phyloP scores from a whole-genome alignment of 1,140 invertebrate species.

The Diabrotica virgifera region DNA sequence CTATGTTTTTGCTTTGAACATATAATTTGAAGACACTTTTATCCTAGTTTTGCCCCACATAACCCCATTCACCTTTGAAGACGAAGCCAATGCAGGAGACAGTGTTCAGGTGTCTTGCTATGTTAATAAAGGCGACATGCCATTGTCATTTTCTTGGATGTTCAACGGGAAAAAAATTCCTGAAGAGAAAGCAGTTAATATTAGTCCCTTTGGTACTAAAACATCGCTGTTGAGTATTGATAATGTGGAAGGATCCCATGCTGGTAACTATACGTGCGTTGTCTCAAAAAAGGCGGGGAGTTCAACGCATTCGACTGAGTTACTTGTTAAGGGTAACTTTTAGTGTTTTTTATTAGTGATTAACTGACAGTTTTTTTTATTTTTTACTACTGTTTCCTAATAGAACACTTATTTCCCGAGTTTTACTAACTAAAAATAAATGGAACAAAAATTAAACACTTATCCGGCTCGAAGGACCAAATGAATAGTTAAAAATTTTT shows the following conservation, averaged over 20 bases:
- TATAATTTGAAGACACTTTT: neutral
- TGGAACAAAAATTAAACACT: too few species aligned
- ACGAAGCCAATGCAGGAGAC: constrained; percentile 50
- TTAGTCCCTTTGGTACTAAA: constrained; percentile 61
- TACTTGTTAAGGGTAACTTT: constrained; percentile 68
- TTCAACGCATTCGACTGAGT: constrained; percentile 61
- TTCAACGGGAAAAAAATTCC: constrained; percentile 47
- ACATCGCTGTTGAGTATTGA: constrained; percentile 74
- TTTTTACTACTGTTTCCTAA: too few species aligned
- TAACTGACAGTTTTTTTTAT: too few species aligned
- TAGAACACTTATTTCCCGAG: too few species aligned
- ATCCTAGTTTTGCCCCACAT: constrained; percentile 56
- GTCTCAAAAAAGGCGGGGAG: constrained; percentile 68
- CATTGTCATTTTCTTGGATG: constrained; percentile 48
- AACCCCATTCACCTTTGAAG: constrained; percentile 64
- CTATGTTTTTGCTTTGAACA: too few species aligned
- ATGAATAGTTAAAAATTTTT: too few species aligned
- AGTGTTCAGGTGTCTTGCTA: constrained; percentile 44
- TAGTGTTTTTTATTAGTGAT: too few species aligned
- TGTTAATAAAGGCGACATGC: constrained; percentile 41
- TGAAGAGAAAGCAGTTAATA: constrained; percentile 26
- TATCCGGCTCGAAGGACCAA: too few species aligned
- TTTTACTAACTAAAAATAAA: too few species aligned
- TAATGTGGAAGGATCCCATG: constrained; percentile 72
- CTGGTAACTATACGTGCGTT: constrained; percentile 67